Percentiles rank a stretch among this genome's conserved stretches.
Evolutionary conservation across 1,140 invertebrate species (phyloP).

Genomic region (Ostrea denselamellosa): DNA sequence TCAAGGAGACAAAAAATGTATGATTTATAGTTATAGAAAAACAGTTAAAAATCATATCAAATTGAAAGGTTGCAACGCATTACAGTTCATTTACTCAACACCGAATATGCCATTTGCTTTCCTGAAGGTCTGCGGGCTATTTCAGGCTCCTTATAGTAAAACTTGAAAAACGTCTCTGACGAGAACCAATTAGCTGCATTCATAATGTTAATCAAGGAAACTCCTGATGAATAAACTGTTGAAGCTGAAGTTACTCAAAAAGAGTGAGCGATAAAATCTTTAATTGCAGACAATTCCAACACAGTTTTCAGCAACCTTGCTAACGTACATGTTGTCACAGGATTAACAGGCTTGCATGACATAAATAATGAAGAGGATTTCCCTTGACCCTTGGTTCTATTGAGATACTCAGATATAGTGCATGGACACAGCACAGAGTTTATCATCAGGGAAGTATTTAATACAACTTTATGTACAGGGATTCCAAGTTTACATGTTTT

Average conservation of each 20-base stretch:
- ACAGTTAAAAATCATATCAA: background rate
- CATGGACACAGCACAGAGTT: conserved; percentile 27
- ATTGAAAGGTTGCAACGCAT: background rate
- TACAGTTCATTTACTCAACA: background rate
- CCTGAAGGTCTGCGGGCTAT: background rate
- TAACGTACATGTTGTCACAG: background rate
- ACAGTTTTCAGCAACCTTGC: background rate
- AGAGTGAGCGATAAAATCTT: background rate
- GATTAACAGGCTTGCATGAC: conserved; percentile 46
- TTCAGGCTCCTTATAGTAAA: background rate
- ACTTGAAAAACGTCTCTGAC: background rate
- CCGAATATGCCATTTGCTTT: background rate
- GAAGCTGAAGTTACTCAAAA: background rate
- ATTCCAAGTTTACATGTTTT: conserved; percentile 31
- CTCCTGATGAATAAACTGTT: background rate
- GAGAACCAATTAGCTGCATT: background rate
- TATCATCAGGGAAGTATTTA: background rate
- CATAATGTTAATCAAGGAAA: background rate
- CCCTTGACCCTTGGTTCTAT: conserved; percentile 41
- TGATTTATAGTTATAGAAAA: background rate
- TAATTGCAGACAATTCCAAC: background rate
- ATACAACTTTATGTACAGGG: background rate
- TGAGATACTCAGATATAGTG: conserved; percentile 45
- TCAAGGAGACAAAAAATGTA: background rate
- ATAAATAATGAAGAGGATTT: conserved; percentile 45